phyloP scores from a whole-genome alignment of 2,888 invertebrate species.

The Petrophora chlorosata region DNA sequence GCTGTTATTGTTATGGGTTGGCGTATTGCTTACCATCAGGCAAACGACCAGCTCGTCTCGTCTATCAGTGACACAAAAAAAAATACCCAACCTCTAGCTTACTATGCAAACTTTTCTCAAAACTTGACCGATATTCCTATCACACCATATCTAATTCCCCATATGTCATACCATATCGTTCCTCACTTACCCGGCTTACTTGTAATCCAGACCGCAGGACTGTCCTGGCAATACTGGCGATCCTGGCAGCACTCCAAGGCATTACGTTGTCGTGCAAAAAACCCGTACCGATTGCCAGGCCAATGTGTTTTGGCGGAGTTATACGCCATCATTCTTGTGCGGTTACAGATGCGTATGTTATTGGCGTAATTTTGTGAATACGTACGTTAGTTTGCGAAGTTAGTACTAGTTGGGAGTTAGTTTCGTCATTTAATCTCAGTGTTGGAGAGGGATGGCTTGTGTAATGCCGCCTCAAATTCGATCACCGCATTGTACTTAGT shows the following conservation, averaged over 20 bases:
- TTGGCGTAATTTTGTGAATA: constrained; percentile 23
- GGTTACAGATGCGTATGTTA: constrained; percentile 27
- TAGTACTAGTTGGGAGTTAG: constrained; percentile 14
- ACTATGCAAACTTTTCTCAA: constrained; percentile 2
- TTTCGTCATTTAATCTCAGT: constrained; percentile 24
- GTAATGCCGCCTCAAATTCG: no score
- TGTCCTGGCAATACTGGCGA: constrained; percentile 7
- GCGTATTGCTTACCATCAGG: no score
- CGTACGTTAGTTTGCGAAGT: constrained; percentile 22
- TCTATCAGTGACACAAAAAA: neutral
- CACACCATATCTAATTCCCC: constrained; percentile 34
- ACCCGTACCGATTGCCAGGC: constrained; percentile 44
- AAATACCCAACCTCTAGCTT: neutral
- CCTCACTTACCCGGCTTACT: constrained; percentile 35
- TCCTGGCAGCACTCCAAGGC: constrained; percentile 32
- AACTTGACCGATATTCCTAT: constrained; percentile 17
- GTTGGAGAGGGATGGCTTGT: constrained; percentile 4
- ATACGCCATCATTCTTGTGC: constrained; percentile 39
- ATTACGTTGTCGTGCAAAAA: constrained; percentile 29
- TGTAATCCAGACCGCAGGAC: constrained; percentile 29
- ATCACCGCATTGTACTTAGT: no score
- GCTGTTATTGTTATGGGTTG: no score
- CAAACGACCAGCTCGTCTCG: no score
- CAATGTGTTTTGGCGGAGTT: constrained; percentile 50
- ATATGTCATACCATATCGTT: constrained; percentile 33